Base-by-base conservation (phyloP, 2,888 invertebrate genomes). In the Leptogaster cylindrica region DNA sequence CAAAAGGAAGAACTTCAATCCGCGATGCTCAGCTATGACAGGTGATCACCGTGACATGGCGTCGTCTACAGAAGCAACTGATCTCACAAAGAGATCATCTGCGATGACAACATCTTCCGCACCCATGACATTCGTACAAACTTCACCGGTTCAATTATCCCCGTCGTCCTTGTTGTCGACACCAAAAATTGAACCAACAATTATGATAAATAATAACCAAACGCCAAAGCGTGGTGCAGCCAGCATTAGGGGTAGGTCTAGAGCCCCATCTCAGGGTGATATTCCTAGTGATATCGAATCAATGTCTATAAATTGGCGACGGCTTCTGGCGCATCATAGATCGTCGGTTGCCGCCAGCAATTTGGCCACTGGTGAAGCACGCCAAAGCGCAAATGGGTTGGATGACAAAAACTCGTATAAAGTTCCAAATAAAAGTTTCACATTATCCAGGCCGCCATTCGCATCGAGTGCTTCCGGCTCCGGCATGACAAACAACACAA, bases 1-100 rank as follows among this genome's bases (percentile, higher is more conserved):
- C 51, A 68, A 68, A 39, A 16, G 68, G n/a, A 68, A 68, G 63
- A 68, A 68, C 46, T 68, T 68, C 46, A 68, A 36, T 66, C 68
- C 68, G 5, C 51, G 68, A 39, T 66, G 55, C 44, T 66, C 68
- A 1, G 41, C 68, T 20, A 63, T 16, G 18, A 25, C 39, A 8
- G 63, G 44, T 3, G 44, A 44, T 44, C 16, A 33, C 14, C 6
- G 5, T 50, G 50, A 36, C 14, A 25, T 44, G 18, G 28, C 41
- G 18, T 12, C 61, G 44, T 14, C 14, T n/a, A 3, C 31, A 8
- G 46, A 28, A 31, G 14, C 8, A 8, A 18, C 20, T 1, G 33
- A 18, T 31, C n/a, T 52, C 31, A 20, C 52, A 14, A 28, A 27
- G 20, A 31, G 10, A 31, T 52, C 52, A 31, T 7, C 8, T 8